A percentile compares a stretch with the other conserved stretches of the same genome.
Evolutionary conservation across 2,797 vertebrate genomes (phyloP).

Genomic region (Alcedo quadribrachys): DNA sequence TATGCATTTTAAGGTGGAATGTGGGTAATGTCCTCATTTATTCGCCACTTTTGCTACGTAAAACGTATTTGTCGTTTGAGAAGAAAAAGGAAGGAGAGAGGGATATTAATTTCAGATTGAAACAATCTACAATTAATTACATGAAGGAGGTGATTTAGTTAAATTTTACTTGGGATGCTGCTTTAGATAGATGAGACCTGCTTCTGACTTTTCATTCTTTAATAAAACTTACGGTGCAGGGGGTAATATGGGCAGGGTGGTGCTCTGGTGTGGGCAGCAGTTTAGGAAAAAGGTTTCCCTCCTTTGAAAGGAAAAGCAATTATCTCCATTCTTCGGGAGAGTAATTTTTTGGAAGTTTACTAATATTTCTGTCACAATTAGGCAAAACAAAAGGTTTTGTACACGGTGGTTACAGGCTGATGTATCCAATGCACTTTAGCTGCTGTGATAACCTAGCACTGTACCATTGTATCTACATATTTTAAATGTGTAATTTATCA

Average conservation of each 20-base stretch:
- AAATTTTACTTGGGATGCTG: not conserved
- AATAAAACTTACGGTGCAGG: not conserved
- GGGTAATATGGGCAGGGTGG: not conserved
- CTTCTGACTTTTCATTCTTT: constrained; percentile 24
- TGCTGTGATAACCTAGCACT: constrained; percentile 43
- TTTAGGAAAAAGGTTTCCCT: constrained; percentile 28
- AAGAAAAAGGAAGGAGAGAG: not conserved
- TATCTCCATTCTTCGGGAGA: constrained; percentile 46
- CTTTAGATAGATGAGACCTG: constrained; percentile 19
- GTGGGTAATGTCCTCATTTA: constrained; percentile 71
- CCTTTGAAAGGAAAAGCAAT: constrained; percentile 28
- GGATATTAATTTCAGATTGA: not conserved
- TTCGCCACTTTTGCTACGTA: constrained; percentile 14
- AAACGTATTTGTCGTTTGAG: constrained; percentile 1
- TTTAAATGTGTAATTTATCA: constrained; percentile 77
- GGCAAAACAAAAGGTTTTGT: constrained; percentile 30
- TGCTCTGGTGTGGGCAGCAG: constrained; percentile 20
- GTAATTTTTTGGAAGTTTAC: constrained; percentile 57
- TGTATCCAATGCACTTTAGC: constrained; percentile 44
- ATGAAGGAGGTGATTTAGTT: not conserved
- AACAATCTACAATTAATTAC: constrained; percentile 12
- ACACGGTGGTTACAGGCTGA: not conserved
- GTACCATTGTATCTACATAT: constrained; percentile 70
- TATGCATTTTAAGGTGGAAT: constrained; percentile 83
- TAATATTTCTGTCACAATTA: constrained; percentile 54